Base-by-base conservation (phyloP, 2,888 invertebrate genomes). In the Plagodis dolabraria region DNA sequence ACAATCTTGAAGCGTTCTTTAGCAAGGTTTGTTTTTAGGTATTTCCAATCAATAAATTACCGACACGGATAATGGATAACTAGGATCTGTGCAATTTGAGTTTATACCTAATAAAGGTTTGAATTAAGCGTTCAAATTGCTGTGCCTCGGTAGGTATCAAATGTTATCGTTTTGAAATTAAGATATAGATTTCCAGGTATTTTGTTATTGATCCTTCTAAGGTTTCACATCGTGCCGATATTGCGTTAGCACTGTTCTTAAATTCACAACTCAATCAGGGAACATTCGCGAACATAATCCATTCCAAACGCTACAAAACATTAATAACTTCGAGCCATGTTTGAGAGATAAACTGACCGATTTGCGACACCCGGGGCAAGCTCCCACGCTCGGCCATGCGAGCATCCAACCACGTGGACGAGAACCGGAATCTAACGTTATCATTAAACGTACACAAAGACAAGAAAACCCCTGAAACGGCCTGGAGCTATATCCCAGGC, bases 401-500 rank as follows among this genome's bases (percentile, higher is more conserved):
- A 73, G 65, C 47, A n/a, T 11, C 33, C 46, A 12, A 34, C 44
- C 53, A 57, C 56, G 56, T 49, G 60, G 56, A 38, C 52, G 33
- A 43, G 33, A 51, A 54, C 59, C 55, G 50, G 51, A 33, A 40
- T 51, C 83, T 81, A 80, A 79, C 71, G 44, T 52, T 58, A 58
- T 64, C 59, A 70, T 70, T 74, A 68, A 62, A 75, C 44, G 33
- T 33, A 12, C 36, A n/a, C 44, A 53, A 53, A 45, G 53, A 61
- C 64, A 66, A 43, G 53, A 61, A 63, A 66, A 56, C 62, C 53
- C 58, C 76, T 75, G 76, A 79, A 82, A 76, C 49, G 10, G 82
- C 87, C 83, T 57, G 69, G 55, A 78, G 86, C 84, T 44, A 70
- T 76, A 78, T 86, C 86, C 80, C 87, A 87, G 83, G 84, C 82